These are phyloP conservation scores for Drosophila mercatorum DNA, from an alignment of 2,888 invertebrate species.

Conservation along the genomic window DNA sequence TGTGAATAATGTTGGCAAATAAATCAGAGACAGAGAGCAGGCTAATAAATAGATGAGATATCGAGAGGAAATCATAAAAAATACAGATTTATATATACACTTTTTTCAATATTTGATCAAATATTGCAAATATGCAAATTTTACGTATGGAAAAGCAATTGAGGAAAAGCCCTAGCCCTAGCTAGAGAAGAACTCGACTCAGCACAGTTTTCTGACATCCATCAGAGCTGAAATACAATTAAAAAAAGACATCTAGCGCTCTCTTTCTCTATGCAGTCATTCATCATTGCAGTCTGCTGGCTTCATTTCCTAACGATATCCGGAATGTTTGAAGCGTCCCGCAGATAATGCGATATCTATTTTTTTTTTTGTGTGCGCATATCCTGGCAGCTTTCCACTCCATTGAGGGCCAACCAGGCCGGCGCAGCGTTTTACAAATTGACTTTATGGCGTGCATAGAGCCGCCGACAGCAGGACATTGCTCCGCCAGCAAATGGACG, in stretches of 20 bases:
- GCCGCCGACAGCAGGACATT: neutral
- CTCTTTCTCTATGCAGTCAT: conserved; percentile 3
- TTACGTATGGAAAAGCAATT: neutral
- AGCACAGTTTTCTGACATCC: conserved; percentile 1
- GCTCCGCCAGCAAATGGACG: conserved; percentile 26
- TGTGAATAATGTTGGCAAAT: conserved; percentile 5
- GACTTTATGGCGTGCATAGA: conserved; percentile 61
- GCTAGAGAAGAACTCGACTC: neutral
- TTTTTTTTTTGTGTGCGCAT: conserved; percentile 29
- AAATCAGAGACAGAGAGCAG: conserved; percentile 3
- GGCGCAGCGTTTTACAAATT: conserved; percentile 64
- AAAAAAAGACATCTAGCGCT: neutral
- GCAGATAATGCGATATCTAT: conserved; percentile 63
- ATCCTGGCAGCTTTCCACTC: conserved; percentile 65
- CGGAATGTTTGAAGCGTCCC: conserved; percentile 35
- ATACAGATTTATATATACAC: neutral
- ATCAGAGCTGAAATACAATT: conserved; percentile 9
- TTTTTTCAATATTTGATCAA: neutral
- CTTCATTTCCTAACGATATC: conserved; percentile 42
- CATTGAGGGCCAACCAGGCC: conserved; percentile 66
- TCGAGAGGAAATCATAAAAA: neutral
- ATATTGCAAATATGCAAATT: neutral
- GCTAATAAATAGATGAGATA: conserved; percentile 8
- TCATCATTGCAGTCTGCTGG: conserved; percentile 35
- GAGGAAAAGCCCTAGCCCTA: neutral